Conservation (phyloP, 2,113 vertebrate species). For the Prolemur simus region DNA sequence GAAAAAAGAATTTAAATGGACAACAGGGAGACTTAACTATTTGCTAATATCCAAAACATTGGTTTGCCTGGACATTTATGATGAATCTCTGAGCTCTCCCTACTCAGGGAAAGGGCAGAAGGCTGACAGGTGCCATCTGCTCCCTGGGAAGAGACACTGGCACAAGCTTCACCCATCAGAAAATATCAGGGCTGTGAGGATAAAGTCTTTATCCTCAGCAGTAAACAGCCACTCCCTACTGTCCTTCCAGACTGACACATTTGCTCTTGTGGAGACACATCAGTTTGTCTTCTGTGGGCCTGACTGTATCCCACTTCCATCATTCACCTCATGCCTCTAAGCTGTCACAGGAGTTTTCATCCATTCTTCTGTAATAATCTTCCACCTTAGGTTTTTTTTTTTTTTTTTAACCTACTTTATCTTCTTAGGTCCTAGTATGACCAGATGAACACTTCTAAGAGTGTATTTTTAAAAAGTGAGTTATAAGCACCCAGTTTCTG, state of each 20-base stretch:
- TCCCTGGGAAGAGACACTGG: too few species aligned
- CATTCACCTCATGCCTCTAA: not conserved
- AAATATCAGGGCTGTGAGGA: not conserved
- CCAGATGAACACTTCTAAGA: not conserved
- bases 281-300: not conserved
- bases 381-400: not conserved
- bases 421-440: not conserved
- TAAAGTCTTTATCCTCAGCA: not conserved
- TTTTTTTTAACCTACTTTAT: not conserved
- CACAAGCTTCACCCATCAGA: not conserved
- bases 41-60: not conserved
- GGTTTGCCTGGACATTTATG: not conserved
- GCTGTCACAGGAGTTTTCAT: not conserved
- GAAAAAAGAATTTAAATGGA: not conserved
- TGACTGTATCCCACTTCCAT: not conserved
- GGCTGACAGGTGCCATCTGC: too few species aligned
- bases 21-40: not conserved
- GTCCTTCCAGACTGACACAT: too few species aligned
- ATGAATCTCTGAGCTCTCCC: not conserved
- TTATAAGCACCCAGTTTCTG: not conserved
- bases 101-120: not conserved
- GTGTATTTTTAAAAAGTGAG: not conserved
- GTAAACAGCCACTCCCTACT: too few species aligned
- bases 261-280: fast-evolving
- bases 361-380: not conserved